These are phyloP conservation scores for Diloba caeruleocephala DNA, from an alignment of 2,888 invertebrate genomes.

Conservation along the genomic window DNA sequence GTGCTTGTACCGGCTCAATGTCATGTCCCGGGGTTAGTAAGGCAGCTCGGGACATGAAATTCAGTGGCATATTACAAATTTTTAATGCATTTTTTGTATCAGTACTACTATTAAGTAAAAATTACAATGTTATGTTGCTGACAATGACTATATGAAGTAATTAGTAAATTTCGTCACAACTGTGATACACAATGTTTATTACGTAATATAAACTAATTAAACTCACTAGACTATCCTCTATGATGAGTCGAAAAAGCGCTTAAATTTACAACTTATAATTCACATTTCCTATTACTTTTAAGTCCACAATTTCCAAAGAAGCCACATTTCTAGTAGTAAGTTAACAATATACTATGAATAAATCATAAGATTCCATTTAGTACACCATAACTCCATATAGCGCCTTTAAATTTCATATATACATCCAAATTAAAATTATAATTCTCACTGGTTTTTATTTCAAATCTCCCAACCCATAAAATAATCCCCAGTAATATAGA, in stretches of 20 bases:
- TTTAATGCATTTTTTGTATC: background rate
- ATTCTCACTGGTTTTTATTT: background rate
- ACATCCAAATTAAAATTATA: background rate
- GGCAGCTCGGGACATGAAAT: slow-evolving; percentile 1
- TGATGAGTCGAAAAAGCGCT: slow-evolving; percentile 45
- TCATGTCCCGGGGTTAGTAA: background rate
- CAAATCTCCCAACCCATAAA: background rate
- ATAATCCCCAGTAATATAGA: background rate
- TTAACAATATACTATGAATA: slow-evolving; percentile 12
- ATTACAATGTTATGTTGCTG: too few relatives aligned
- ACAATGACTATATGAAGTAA: slow-evolving; percentile 7
- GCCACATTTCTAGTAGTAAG: slow-evolving; percentile 32
- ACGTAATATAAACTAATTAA: slow-evolving; percentile 15
- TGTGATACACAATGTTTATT: slow-evolving; percentile 20
- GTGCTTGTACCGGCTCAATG: background rate
- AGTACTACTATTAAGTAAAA: too few relatives aligned
- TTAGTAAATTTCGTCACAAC: slow-evolving; percentile 3
- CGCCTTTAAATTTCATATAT: background rate
- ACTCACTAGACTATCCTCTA: slow-evolving; percentile 36
- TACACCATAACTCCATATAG: too few relatives aligned
- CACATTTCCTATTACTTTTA: slow-evolving; percentile 50
- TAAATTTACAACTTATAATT: slow-evolving; percentile 44
- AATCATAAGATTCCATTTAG: too few relatives aligned
- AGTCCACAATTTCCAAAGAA: slow-evolving; percentile 36
- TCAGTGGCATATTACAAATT: background rate